Evolutionary conservation across 2,888 invertebrate species (phyloP).

Genomic region (Lordiphosa fenestrarum): DNA sequence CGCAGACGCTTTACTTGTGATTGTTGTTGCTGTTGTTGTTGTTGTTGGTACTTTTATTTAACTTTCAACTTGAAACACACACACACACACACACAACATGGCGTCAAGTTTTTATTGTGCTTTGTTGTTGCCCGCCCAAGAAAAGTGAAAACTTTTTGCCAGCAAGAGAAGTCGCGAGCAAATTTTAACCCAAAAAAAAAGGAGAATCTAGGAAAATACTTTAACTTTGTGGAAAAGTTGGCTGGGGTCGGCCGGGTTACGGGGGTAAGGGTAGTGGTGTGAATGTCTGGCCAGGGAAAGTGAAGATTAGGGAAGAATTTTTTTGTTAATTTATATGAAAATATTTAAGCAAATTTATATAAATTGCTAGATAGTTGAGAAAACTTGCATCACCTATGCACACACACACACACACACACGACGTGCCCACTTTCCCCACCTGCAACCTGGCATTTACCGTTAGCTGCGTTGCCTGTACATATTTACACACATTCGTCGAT

Average conservation of each 20-base stretch:
- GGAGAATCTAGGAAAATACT: conserved; percentile 9
- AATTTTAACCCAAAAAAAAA: conserved; percentile 44
- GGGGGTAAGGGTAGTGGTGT: too few species aligned
- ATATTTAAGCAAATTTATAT: too few species aligned
- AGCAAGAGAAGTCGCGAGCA: conserved; percentile 54
- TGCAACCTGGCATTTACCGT: not conserved
- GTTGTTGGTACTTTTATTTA: conserved; percentile 58
- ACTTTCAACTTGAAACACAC: conserved; percentile 55
- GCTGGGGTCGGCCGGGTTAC: too few species aligned
- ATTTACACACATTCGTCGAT: conserved; percentile 3
- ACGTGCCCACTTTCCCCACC: not conserved
- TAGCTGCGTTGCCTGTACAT: not conserved
- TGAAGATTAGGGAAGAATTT: too few species aligned
- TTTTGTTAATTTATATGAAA: too few species aligned
- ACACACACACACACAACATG: conserved; percentile 38
- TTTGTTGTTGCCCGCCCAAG: conserved; percentile 33
- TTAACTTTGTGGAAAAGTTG: conserved; percentile 13
- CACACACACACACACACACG: too few species aligned
- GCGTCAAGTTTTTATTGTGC: conserved; percentile 69
- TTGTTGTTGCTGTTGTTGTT: conserved; percentile 40
- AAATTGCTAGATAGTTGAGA: too few species aligned
- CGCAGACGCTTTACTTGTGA: conserved; percentile 44
- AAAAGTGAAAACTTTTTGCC: conserved; percentile 68
- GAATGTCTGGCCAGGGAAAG: too few species aligned
- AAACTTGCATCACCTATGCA: too few species aligned